Evolutionary conservation across 1,140 invertebrate genomes (phyloP).

Genomic region (Leptinotarsa undecemlineata): DNA sequence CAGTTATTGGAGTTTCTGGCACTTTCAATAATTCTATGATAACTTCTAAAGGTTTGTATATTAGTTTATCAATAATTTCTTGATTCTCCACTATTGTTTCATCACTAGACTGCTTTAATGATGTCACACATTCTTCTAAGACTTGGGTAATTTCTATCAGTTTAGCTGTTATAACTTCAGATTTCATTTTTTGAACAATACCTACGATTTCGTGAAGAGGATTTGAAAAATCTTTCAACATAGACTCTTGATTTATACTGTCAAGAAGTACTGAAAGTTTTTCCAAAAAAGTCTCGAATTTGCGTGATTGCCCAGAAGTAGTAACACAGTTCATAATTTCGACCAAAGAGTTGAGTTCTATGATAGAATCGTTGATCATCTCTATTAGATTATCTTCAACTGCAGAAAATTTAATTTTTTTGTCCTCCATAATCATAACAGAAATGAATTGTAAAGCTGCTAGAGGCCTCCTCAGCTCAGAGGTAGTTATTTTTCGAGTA

Average conservation of each 20-base stretch:
- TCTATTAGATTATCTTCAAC: constrained; percentile 47
- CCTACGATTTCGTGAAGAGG: constrained; percentile 58
- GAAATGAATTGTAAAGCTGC: constrained; percentile 49
- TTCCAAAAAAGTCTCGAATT: constrained; percentile 38
- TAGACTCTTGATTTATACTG: constrained; percentile 52
- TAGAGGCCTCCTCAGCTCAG: constrained; percentile 49
- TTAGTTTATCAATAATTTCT: constrained; percentile 33
- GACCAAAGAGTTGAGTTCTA: constrained; percentile 35
- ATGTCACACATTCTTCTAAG: constrained; percentile 37
- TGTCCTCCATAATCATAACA: constrained; percentile 47
- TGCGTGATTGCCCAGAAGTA: constrained; percentile 32
- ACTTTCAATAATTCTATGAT: constrained; percentile 24
- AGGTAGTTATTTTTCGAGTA: constrained; percentile 39
- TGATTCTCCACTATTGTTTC: neutral
- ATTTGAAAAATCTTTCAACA: constrained; percentile 53
- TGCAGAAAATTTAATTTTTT: constrained; percentile 45
- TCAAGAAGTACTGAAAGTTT: constrained; percentile 45
- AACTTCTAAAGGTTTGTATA: constrained; percentile 44
- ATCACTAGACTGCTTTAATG: constrained; percentile 28
- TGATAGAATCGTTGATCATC: constrained; percentile 36
- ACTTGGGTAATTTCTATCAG: constrained; percentile 33
- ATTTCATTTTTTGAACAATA: constrained; percentile 54
- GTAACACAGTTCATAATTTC: constrained; percentile 37
- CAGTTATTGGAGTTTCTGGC: neutral
- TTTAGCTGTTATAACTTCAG: constrained; percentile 43